Percentiles rank a stretch among this genome's conserved stretches.
Evolutionary conservation across 2,888 invertebrate genomes (phyloP).

Genomic region (Pristionchus arcanus): DNA sequence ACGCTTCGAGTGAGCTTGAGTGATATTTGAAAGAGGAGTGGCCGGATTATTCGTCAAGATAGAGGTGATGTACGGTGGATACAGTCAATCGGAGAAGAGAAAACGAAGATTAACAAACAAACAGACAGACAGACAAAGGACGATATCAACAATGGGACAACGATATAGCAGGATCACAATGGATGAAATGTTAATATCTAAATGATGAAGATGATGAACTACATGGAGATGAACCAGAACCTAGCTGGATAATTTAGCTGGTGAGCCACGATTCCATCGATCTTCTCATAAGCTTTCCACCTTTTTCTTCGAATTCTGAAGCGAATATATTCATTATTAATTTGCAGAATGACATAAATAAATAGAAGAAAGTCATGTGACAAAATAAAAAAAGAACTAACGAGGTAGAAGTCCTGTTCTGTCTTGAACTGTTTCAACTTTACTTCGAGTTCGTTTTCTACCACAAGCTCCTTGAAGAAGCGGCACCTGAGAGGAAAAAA

Average conservation of each 20-base stretch:
- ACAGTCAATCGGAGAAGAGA: conserved; percentile 2
- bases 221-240: conserved; percentile 19
- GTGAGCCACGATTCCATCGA: not conserved
- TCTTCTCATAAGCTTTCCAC: conserved; percentile 31
- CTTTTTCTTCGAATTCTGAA: conserved; percentile 49
- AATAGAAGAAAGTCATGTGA: not conserved
- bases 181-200: not conserved
- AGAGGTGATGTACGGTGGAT: conserved; percentile 25
- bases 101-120: not conserved
- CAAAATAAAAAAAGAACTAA: conserved; percentile 52
- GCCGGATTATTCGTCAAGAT: conserved; percentile 32
- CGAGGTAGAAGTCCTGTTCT: conserved; percentile 80
- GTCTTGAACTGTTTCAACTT: conserved; percentile 81
- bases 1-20: conserved; percentile 41
- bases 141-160: conserved; percentile 37
- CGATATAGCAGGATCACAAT: not conserved
- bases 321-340: not conserved
- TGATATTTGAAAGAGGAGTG: conserved; percentile 42
- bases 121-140: conserved; percentile 47
- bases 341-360: not conserved
- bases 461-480: conserved; percentile 76
- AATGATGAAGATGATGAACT: not conserved
- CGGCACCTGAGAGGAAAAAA: conserved; percentile 68
- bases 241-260: not conserved
- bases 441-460: conserved; percentile 80